Evolutionary conservation across 53 echinoderm and acorn worm genomes (phyloP).

Genomic region (Patiria pectinifera): DNA sequence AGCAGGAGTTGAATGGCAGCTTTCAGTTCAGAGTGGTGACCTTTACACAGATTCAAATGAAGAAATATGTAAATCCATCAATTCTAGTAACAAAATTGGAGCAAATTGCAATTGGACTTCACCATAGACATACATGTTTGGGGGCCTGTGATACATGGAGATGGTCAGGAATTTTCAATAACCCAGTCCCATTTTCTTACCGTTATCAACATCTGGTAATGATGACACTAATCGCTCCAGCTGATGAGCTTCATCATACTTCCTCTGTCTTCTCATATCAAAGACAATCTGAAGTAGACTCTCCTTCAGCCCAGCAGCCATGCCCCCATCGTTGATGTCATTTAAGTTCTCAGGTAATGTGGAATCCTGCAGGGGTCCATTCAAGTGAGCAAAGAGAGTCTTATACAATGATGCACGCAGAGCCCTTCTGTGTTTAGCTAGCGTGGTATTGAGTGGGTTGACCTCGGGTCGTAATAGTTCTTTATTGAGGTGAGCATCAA

Average conservation of each 20-base stretch:
- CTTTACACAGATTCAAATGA: conserved; percentile 22
- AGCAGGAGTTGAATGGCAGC: conserved; percentile 47
- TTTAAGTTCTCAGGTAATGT: background rate
- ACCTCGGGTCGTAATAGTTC: conserved; percentile 4
- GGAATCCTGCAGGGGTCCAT: conserved; percentile 39
- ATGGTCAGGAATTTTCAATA: background rate
- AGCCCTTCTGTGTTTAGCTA: conserved; percentile 26
- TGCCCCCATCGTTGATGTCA: background rate
- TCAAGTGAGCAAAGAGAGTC: conserved; percentile 30
- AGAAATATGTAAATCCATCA: background rate
- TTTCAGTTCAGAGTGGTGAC: conserved; percentile 50
- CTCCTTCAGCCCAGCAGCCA: conserved; percentile 37
- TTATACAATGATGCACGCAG: conserved; percentile 19
- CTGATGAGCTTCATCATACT: conserved; percentile 51
- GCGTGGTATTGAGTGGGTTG: conserved; percentile 6
- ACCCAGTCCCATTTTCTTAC: conserved; percentile 18
- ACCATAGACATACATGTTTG: background rate
- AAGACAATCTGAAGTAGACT: conserved; percentile 45
- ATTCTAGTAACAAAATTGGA: background rate
- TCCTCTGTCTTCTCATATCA: conserved; percentile 47
- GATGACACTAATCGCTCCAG: conserved; percentile 45
- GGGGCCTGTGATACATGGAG: background rate
- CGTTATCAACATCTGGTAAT: conserved; percentile 51
- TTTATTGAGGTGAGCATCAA: conserved; percentile 31
- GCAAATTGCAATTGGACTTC: background rate